Percentiles rank a stretch among this genome's conserved stretches.
Evolutionary conservation across 2,888 invertebrate genomes (phyloP).

Genomic region (Willowsia nigromaculata): DNA sequence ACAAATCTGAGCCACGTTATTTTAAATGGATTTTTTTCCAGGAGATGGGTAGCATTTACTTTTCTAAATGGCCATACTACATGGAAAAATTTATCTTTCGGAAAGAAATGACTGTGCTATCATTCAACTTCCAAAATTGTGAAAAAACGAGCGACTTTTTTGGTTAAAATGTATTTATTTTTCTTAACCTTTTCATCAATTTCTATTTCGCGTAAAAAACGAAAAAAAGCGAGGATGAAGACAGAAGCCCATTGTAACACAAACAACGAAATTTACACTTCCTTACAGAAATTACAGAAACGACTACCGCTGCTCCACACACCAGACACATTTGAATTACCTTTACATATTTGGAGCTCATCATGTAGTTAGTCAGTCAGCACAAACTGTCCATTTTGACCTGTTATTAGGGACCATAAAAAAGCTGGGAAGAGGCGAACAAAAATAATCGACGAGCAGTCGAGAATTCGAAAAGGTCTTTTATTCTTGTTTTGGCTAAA

Average conservation of each 20-base stretch:
- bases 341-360: slow-evolving; percentile 35
- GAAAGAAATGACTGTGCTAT: slow-evolving; percentile 4
- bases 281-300: slow-evolving; percentile 34
- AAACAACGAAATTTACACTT: slow-evolving; percentile 68
- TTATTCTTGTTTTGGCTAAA: slow-evolving; percentile 48
- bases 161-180: slow-evolving; percentile 64
- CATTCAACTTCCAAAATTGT: background rate
- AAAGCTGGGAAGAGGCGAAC: slow-evolving; percentile 22
- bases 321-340: slow-evolving; percentile 8
- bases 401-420: slow-evolving; percentile 68
- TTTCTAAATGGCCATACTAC: background rate
- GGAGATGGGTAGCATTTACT: background rate
- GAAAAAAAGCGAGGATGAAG: slow-evolving; percentile 11
- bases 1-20: background rate
- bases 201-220: background rate
- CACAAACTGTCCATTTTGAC: slow-evolving; percentile 59
- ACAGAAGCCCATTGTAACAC: slow-evolving; percentile 64
- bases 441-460: slow-evolving; percentile 29
- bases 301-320: background rate
- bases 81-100: background rate
- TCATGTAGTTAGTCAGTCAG: slow-evolving; percentile 47
- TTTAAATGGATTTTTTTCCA: slow-evolving; percentile 42
- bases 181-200: slow-evolving; percentile 32
- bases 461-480: background rate
- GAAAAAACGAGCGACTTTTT: slow-evolving; percentile 35